Conservation (phyloP, 2,888 invertebrate genomes). For the Pseudococcus longispinus region DNA sequence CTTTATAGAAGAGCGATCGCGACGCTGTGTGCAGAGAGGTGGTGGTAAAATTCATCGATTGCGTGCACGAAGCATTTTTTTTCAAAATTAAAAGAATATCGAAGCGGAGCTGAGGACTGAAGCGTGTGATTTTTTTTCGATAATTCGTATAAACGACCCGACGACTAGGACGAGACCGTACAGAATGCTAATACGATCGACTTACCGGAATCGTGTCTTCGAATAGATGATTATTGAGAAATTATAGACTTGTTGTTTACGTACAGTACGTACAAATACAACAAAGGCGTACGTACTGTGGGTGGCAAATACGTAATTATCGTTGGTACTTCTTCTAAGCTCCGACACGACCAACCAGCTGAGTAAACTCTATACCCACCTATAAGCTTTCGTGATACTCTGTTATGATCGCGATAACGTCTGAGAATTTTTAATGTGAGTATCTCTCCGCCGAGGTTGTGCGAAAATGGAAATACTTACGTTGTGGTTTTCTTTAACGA, state of each 20-base stretch:
- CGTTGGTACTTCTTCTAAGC: background rate
- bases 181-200: constrained; percentile 24
- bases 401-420: background rate
- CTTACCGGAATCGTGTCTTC: constrained; percentile 24
- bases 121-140: background rate
- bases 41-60: background rate
- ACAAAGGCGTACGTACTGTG: constrained; percentile 1
- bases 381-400: background rate
- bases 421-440: constrained; percentile 21
- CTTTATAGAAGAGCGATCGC: background rate
- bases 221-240: constrained; percentile 33
- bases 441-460: background rate
- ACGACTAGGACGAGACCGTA: background rate
- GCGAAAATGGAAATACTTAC: background rate
- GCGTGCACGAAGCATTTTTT: background rate
- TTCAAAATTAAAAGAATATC: background rate
- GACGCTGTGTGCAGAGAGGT: background rate
- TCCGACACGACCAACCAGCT: constrained; percentile 7
- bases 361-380: background rate
- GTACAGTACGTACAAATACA: background rate
- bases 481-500: background rate
- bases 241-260: constrained; percentile 17
- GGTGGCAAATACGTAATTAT: constrained; percentile 39
- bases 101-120: background rate
- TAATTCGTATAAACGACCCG: background rate